phyloP scores from a whole-genome alignment of 2,888 invertebrate species.

The Teinopalpus imperialis region DNA sequence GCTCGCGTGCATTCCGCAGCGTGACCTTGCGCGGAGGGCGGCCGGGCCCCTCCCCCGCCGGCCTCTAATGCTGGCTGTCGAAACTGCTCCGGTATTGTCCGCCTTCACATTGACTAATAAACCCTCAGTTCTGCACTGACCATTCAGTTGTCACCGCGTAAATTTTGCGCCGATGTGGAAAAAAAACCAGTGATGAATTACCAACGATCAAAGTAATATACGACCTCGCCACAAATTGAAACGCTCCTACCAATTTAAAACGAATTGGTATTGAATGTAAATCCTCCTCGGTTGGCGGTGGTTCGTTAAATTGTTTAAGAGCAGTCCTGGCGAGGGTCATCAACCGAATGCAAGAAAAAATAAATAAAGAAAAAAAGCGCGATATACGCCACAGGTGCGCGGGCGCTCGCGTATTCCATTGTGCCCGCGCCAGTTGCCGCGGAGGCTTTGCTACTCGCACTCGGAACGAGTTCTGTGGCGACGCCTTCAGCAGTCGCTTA shows the following conservation, averaged over 20 bases:
- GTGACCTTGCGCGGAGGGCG: conserved; percentile 48
- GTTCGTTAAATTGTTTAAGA: conserved; percentile 38
- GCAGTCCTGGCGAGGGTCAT: conserved; percentile 52
- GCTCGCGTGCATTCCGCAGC: conserved; percentile 44
- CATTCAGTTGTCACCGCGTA: conserved; percentile 51
- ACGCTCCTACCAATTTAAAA: conserved; percentile 30
- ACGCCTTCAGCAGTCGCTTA: conserved; percentile 24
- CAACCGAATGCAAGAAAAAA: conserved; percentile 61
- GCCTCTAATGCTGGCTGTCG: conserved; percentile 17
- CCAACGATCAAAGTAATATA: conserved; percentile 40
- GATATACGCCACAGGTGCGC: conserved; percentile 64
- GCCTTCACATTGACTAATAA: neutral
- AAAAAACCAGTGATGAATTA: conserved; percentile 45
- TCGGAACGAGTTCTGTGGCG: conserved; percentile 26
- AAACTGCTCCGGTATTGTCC: neutral
- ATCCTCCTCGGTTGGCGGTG: conserved; percentile 18
- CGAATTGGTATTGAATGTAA: conserved; percentile 19
- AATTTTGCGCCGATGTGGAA: conserved; percentile 29
- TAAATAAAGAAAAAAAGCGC: conserved; percentile 33
- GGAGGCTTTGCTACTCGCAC: conserved; percentile 39
- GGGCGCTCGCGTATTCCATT: conserved; percentile 65
- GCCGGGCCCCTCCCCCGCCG: conserved; percentile 30
- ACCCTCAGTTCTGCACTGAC: conserved; percentile 26
- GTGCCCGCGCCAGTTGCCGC: conserved; percentile 51
- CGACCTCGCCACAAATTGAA: conserved; percentile 29